Base-by-base conservation (phyloP, 1,140 invertebrate genomes). In the Tribolium madens region DNA sequence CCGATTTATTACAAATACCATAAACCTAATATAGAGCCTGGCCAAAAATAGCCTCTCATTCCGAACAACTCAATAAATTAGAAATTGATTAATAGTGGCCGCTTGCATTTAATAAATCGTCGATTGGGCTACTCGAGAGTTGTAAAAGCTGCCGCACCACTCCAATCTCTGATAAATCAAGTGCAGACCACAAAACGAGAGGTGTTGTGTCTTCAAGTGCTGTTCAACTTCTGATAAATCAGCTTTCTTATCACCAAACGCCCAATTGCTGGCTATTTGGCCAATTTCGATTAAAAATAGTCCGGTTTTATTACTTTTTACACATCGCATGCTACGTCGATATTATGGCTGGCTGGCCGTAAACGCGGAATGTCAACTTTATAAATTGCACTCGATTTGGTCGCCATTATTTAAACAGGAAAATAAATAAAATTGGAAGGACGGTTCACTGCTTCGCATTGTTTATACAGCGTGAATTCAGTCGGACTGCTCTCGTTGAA, bases 71-170 rank as follows among this genome's bases (percentile, higher is more conserved):
- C 53, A 60, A 60, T 60, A 60, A 60, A 60, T 60, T 60, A 60
- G 53, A 31, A 31, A 26, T 60, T 60, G 53, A 60, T 60, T 60
- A 60, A 60, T 60, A 26, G 31, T 31, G 15, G 18, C 53, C 17
- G 31, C 17, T 60, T 60, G 53, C 53, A 60, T 60, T 60, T 60
- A 60, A 60, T 60, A 60, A 60, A 60, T 60, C 53, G 53, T 60
- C 53, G 53, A 26, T 60, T 31, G 53, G 18, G 53, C 53, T 60
- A 17, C 53, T 60, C 53, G 18, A 31, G 53, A 18, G 53, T 12
- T 26, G 18, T 18, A 60, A 60, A 60, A 60, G 53, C 17, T 60
- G 53, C 53, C 17, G 17, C 53, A 12, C 53, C 12, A 60, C 31
- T 26, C 53, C 31, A 42, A 42, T 42, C 3, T 42, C 36, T 42